Evolutionary conservation across 2,888 invertebrate species (phyloP), one percentile per base, ranked within the genome.

Genomic region (Epirrhoe tristata): DNA sequence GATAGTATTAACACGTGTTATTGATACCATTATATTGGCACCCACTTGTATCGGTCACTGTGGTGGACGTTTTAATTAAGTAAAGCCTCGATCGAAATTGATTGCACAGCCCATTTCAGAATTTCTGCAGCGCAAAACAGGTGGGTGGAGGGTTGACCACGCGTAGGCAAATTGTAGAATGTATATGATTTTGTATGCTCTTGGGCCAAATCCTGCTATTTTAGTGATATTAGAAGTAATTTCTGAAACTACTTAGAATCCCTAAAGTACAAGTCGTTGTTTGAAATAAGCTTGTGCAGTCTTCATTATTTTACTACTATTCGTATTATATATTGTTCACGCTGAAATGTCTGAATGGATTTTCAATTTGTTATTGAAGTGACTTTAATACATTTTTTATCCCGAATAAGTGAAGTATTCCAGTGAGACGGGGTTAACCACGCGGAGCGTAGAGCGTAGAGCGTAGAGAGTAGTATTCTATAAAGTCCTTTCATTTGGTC

Each of bases 101-200:
- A 67, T 64, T 67, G 67, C 60, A 67, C 63, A n/a, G n/a, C 50
- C 60, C 6, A 53, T 60, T 63, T 55, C 62, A 63, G 62, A 51
- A 46, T 39, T 58, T 59, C 24, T 48, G 59, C 67, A 67, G 31
- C 34, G 63, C 60, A 54, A 58, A 58, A 64, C 56, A 61, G 63
- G 67, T 64, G 50, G 57, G 59, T 7, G 50, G 58, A 55, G 66
- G 32, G 57, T 6, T 3, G 59, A 55, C 63, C 57, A 61, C 57
- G 67, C 63, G 59, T 50, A 54, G 36, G 56, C 4, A 16, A 59
- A 63, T 14, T 48, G 16, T 16, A 54, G 54, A 50, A 55, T 58
- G 67, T 8, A 63, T 32, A 14, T 56, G 10, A 3, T 16, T 43
- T 32, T 7, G 17, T 6, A 5, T 32, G 31, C 10, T 14, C 31